phyloP scores from a whole-genome alignment of 2,888 invertebrate genomes.

The Mycalesis mineus region DNA sequence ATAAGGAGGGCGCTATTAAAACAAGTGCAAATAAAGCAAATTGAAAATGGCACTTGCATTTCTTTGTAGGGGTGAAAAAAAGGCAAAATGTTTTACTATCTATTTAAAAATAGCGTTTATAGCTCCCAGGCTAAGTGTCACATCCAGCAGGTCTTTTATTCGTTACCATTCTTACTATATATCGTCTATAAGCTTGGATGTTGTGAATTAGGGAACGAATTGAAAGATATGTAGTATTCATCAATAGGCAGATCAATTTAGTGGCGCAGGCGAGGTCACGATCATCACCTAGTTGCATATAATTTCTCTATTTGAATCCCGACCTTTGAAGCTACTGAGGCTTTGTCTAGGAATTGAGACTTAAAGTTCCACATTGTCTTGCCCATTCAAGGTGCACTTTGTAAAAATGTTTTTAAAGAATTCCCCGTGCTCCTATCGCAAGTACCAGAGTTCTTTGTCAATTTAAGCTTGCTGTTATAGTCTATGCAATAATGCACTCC shows the following conservation, averaged over 20 bases:
- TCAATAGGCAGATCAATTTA: too few relatives aligned
- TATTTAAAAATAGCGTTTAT: too few relatives aligned
- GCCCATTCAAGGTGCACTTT: conserved; percentile 23
- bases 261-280: too few relatives aligned
- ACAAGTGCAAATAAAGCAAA: conserved; percentile 77
- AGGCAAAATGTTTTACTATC: background rate
- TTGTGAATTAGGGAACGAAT: too few relatives aligned
- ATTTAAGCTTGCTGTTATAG: conserved; percentile 40
- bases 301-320: too few relatives aligned
- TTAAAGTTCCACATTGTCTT: background rate
- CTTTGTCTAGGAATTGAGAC: background rate
- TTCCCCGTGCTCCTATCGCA: conserved; percentile 20
- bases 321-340: too few relatives aligned
- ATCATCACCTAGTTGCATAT: too few relatives aligned
- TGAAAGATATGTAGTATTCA: too few relatives aligned
- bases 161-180: too few relatives aligned
- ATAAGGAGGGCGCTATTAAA: conserved; percentile 76
- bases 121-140: too few relatives aligned
- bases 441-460: conserved; percentile 44
- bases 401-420: conserved; percentile 25
- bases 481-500: conserved; percentile 34
- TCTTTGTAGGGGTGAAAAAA: conserved; percentile 37
- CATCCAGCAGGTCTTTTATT: too few relatives aligned
- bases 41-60: conserved; percentile 71
- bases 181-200: too few relatives aligned